Evolutionary conservation across 2,113 vertebrate species (phyloP), one percentile per base, ranked within the genome.

Genomic region (Willisornis vidua): DNA sequence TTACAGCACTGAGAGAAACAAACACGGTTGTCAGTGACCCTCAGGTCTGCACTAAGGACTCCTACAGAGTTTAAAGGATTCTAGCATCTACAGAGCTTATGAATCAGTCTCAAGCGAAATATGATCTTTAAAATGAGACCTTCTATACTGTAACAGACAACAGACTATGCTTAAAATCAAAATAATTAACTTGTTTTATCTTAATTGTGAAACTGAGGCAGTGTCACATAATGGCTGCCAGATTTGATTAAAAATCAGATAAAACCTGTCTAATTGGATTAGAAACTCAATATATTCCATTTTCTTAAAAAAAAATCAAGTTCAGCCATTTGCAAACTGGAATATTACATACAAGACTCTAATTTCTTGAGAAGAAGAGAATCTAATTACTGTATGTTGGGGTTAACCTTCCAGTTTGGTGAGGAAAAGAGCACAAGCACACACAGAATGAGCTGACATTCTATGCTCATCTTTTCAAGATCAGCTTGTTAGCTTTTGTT

Each of bases 391-490:
- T 35, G 2, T 37, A 23, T 41, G 6, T 13, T 85, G n/a, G 41
- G 51, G 48, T 85, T 48, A 91, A 73, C 54, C 9, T 31, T 48
- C 19, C 14, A 18, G 9, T 73, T 88, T 79, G 58, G 63, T 79
- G 57, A 78, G 9, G 26, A 82, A 87, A 86, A 51, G 19, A 62
- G 19, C 1, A 2, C 28, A 78, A 59, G 29, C 43, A 51, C 1
- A 0, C 0, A 1, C 52, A 89, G 67, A 91, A 7, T n/a, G 46
- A 63, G 8, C 1, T 71, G 26, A 29, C 1, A 19, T n/a, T 54
- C n/a, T 11, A 20, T 12, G 17, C 4, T 70, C 12, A 79, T 67
- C 39, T 82, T 67, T 67, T 28, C 82, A 72, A 43, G 37, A 61
- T 18, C 48, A 77, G 80, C 14, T 24, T 4, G 0, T 49, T 52